phyloP scores from a whole-genome alignment of 2,113 vertebrate species.

The Pardalotus punctatus region DNA sequence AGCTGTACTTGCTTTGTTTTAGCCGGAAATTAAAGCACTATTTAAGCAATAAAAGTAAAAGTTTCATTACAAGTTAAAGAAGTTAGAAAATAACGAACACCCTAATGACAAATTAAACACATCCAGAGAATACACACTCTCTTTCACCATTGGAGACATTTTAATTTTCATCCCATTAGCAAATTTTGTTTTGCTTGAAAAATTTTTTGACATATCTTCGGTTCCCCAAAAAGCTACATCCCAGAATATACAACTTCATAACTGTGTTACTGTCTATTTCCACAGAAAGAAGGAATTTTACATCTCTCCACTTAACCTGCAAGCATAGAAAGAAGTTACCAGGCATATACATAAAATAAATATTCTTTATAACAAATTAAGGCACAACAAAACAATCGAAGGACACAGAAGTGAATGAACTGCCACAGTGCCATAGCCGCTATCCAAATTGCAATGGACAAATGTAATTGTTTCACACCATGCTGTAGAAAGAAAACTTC shows the following conservation, averaged over 20 bases:
- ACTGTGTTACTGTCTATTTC: neutral
- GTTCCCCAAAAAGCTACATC: neutral
- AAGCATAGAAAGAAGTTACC: neutral
- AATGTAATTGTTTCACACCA: neutral
- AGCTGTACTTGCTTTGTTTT: neutral
- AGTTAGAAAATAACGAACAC: neutral
- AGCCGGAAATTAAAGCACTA: neutral
- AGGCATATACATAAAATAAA: neutral
- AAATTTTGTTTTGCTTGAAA: neutral
- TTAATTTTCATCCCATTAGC: neutral
- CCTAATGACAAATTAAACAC: neutral
- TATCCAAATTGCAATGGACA: neutral
- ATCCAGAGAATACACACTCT: neutral
- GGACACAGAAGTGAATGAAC: neutral
- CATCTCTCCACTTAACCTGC: neutral
- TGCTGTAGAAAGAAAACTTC: neutral
- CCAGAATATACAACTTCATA: fast-evolving
- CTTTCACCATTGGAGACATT: neutral
- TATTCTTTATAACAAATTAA: neutral
- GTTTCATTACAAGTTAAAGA: neutral
- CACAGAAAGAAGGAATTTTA: neutral
- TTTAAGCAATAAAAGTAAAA: neutral
- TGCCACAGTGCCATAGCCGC: neutral
- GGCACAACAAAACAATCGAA: neutral
- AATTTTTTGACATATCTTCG: neutral